Conservation (phyloP, 1,140 invertebrate species). For the Plectrocnemia conspersa region DNA sequence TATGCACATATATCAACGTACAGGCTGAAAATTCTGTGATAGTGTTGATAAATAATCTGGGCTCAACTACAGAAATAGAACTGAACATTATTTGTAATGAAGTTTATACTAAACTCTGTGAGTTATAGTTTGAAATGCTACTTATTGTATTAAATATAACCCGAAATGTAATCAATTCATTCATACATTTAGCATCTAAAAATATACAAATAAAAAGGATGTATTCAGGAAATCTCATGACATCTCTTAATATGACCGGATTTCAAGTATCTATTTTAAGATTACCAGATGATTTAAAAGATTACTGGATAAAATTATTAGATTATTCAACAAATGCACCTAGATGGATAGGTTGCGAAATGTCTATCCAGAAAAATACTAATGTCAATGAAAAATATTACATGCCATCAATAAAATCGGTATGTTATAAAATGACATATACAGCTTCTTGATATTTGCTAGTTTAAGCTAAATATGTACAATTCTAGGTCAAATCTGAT, state of each 20-base stretch:
- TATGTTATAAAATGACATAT: too few species aligned
- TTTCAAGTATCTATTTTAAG: slow-evolving; percentile 70
- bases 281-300: slow-evolving; percentile 46
- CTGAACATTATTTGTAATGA: slow-evolving; percentile 70
- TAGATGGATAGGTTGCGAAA: slow-evolving; percentile 54
- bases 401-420: too few species aligned
- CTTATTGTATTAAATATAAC: slow-evolving; percentile 3
- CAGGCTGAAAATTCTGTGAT: slow-evolving; percentile 54
- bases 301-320: slow-evolving; percentile 52
- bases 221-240: slow-evolving; percentile 70
- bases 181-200: slow-evolving; percentile 44
- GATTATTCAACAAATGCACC: slow-evolving; percentile 57
- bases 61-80: slow-evolving; percentile 71
- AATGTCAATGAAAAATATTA: background rate
- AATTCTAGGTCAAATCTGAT: slow-evolving; percentile 39
- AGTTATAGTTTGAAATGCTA: slow-evolving; percentile 29
- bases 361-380: slow-evolving; percentile 26
- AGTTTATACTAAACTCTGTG: slow-evolving; percentile 59
- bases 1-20: slow-evolving; percentile 51
- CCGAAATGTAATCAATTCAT: slow-evolving; percentile 13
- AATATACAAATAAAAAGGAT: slow-evolving; percentile 57
- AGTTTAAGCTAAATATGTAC: slow-evolving; percentile 8
- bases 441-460: too few species aligned
- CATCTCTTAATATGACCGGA: slow-evolving; percentile 77
- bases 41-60: slow-evolving; percentile 76